Percentiles rank a stretch among this genome's conserved stretches.
Evolutionary conservation across 2,113 vertebrate genomes (phyloP).

Genomic region (Pampusana beccarii): DNA sequence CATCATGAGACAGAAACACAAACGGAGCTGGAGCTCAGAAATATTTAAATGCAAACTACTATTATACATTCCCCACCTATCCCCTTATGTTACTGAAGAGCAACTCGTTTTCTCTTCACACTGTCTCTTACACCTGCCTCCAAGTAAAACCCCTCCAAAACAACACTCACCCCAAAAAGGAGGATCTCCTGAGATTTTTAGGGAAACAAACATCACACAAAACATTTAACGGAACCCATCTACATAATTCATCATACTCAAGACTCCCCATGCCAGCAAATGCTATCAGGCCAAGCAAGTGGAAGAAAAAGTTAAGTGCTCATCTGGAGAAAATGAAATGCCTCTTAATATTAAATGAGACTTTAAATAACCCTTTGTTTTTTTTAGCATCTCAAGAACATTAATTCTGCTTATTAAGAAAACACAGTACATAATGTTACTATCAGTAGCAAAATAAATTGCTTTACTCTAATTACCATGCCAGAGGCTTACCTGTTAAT

Average conservation of each 20-base stretch:
- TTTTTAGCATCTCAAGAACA: neutral
- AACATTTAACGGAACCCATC: neutral
- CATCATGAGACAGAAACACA: slow-evolving; percentile 18
- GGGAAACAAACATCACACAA: neutral
- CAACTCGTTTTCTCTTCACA: neutral
- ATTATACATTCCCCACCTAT: neutral
- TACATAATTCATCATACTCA: neutral
- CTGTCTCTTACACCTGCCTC: neutral
- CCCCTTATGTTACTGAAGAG: neutral
- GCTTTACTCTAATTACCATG: neutral
- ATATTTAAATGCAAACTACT: neutral
- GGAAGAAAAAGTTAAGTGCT: neutral
- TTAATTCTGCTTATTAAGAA: neutral
- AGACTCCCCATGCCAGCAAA: neutral
- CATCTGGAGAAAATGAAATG: slow-evolving; percentile 4
- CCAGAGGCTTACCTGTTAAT: slow-evolving; percentile 82
- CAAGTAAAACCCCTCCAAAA: neutral
- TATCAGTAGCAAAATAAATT: neutral
- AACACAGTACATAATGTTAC: neutral
- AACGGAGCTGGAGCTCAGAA: slow-evolving; percentile 21
- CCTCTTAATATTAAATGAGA: neutral
- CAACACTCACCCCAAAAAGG: neutral
- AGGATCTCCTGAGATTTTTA: neutral
- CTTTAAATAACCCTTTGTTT: neutral
- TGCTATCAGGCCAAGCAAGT: neutral